A percentile compares a stretch with the other conserved stretches of the same genome.
These are phyloP conservation scores for Neosilurus mollespiculum DNA, from an alignment of 2,797 vertebrate genomes.

Conservation along the genomic window DNA sequence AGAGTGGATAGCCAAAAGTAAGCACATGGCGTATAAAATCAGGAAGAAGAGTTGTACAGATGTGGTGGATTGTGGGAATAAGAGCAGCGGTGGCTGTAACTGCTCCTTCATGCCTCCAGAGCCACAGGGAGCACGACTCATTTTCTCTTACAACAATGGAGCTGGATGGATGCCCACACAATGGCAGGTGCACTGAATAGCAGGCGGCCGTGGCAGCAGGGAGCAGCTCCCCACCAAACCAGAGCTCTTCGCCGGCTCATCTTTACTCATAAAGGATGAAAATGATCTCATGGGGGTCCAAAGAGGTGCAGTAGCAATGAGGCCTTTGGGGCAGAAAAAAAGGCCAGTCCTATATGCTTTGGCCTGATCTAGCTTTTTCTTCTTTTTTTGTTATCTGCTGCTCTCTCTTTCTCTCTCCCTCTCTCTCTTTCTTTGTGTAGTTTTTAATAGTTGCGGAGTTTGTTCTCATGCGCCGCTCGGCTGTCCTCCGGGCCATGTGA, in stretches of 20 bases:
- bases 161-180: conserved; percentile 76
- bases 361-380: conserved; percentile 40
- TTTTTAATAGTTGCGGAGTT: conserved; percentile 64
- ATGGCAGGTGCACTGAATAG: conserved; percentile 80
- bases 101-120: conserved; percentile 73
- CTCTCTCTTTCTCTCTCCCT: conserved; percentile 32
- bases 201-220: conserved; percentile 71
- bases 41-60: conserved; percentile 6
- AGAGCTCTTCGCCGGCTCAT: conserved; percentile 68
- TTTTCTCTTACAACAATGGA: conserved; percentile 71
- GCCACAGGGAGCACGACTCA: conserved; percentile 73
- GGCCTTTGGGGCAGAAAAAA: conserved; percentile 68
- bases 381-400: conserved; percentile 43
- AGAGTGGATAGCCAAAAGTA: background rate
- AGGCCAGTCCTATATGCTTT: conserved; percentile 55
- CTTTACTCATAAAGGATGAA: conserved; percentile 81
- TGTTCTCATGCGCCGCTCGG: conserved; percentile 66
- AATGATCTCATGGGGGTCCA: conserved; percentile 75
- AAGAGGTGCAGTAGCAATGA: conserved; percentile 60
- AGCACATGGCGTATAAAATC: background rate
- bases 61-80: conserved; percentile 57
- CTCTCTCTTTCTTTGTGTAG: conserved; percentile 55
- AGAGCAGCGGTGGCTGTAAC: conserved; percentile 58
- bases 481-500: conserved; percentile 72
- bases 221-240: conserved; percentile 70